A percentile compares a stretch with the other conserved stretches of the same genome.
Evolutionary conservation across 2,888 invertebrate species (phyloP).

Genomic region (Siphonodentalium dalli): DNA sequence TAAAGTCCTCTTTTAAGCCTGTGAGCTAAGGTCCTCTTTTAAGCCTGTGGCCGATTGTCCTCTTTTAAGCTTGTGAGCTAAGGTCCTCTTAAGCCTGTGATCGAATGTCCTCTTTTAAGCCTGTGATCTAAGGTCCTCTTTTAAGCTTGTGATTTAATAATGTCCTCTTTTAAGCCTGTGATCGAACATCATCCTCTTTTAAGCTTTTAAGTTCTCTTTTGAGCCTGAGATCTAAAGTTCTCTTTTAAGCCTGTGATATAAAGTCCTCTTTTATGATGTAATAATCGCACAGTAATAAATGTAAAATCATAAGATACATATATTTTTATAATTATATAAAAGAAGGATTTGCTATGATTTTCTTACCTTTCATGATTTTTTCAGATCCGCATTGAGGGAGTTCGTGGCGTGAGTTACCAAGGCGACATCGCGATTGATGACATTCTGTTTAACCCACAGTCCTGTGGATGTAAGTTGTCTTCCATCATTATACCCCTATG

Average conservation of each 20-base stretch:
- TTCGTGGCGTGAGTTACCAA: conserved; percentile 33
- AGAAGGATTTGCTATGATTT: not conserved
- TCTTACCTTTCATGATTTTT: conserved; percentile 4
- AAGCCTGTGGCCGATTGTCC: no score
- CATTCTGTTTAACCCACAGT: conserved; percentile 32
- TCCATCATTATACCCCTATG: no score
- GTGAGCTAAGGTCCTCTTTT: no score
- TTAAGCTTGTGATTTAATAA: no score
- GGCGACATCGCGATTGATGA: conserved; percentile 53
- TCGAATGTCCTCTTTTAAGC: no score
- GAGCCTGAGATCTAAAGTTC: not conserved
- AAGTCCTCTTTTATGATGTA: not conserved
- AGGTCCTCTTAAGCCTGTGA: no score
- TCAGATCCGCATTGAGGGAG: conserved; percentile 34
- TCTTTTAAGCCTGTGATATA: not conserved
- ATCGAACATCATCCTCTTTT: no score
- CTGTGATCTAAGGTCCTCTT: no score
- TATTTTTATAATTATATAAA: not conserved
- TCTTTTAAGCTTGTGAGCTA: no score
- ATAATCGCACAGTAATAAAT: not conserved
- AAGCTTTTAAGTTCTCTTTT: no score
- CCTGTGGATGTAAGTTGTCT: conserved; percentile 39
- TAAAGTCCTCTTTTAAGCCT: no score
- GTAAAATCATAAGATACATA: not conserved
- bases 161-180: no score